A percentile compares a stretch with the other conserved stretches of the same genome.
Evolutionary conservation across 1,140 invertebrate species (phyloP).

Genomic region (Choristoneura fumiferana): DNA sequence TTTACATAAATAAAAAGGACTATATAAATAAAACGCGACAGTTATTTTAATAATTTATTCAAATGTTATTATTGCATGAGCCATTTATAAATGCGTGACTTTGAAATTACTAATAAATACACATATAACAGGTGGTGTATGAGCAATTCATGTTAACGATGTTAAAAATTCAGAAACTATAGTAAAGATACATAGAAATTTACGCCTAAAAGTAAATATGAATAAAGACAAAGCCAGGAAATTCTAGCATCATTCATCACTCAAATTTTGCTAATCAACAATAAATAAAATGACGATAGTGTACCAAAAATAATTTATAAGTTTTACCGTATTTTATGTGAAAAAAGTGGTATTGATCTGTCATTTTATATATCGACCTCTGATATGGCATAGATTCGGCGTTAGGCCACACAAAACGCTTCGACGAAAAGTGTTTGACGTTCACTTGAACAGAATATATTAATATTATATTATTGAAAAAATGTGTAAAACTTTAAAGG

Average conservation of each 20-base stretch:
- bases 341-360: neutral
- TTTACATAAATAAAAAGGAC: conserved; percentile 63
- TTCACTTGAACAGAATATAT: too few species aligned
- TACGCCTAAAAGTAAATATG: neutral
- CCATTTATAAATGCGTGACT: conserved; percentile 47
- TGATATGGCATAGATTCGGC: neutral
- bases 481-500: too few species aligned
- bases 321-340: too few species aligned
- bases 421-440: too few species aligned
- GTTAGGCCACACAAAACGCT: neutral
- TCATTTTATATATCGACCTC: conserved; percentile 8
- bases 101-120: conserved; percentile 53
- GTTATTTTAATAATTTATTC: conserved; percentile 62
- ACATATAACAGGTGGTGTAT: conserved; percentile 71
- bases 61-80: conserved; percentile 62
- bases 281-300: conserved; percentile 12
- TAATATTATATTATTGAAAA: too few species aligned
- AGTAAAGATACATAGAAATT: conserved; percentile 3
- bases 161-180: conserved; percentile 6
- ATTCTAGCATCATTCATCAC: neutral
- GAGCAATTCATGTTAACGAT: conserved; percentile 59
- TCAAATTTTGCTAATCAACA: neutral
- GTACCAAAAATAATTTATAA: neutral
- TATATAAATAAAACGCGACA: conserved; percentile 69
- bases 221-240: neutral